A percentile compares a stretch with the other conserved stretches of the same genome.
phyloP scores from a whole-genome alignment of 2,797 vertebrate genomes.

The Picus viridis region DNA sequence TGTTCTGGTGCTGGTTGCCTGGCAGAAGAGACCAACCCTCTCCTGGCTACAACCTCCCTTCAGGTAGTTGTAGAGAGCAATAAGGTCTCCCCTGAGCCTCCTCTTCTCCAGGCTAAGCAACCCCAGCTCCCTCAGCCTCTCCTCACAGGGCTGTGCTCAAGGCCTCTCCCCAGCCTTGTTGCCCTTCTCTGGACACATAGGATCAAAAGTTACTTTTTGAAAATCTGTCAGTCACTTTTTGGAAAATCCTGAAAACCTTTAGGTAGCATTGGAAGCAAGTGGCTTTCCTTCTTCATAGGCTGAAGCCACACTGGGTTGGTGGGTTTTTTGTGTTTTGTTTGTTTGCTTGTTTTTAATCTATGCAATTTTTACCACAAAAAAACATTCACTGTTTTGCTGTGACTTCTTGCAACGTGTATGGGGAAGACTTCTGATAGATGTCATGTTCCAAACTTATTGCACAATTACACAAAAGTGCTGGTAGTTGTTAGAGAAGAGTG shows the following conservation, averaged over 20 bases:
- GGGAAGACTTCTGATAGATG: neutral
- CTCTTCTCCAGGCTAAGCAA: too few relatives aligned
- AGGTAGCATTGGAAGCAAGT: neutral
- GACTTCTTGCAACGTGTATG: neutral
- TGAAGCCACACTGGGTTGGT: neutral
- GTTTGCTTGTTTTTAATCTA: neutral
- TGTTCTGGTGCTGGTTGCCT: too few relatives aligned
- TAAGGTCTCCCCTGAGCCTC: too few relatives aligned
- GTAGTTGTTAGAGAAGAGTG: neutral
- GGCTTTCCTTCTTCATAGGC: neutral
- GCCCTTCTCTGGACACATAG: neutral
- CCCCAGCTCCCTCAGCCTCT: too few relatives aligned
- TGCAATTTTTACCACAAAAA: neutral
- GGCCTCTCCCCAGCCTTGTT: too few relatives aligned
- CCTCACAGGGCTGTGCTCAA: too few relatives aligned
- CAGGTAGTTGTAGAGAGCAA: too few relatives aligned
- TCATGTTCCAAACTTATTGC: neutral
- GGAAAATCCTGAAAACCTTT: neutral
- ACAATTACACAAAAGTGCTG: neutral
- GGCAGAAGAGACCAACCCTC: too few relatives aligned
- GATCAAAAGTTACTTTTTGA: neutral
- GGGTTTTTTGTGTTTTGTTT: too few relatives aligned
- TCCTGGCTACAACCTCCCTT: too few relatives aligned
- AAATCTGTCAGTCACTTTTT: neutral
- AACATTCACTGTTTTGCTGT: neutral